Base-by-base conservation (phyloP, 2,888 invertebrate species). In the Candidula unifasciata region DNA sequence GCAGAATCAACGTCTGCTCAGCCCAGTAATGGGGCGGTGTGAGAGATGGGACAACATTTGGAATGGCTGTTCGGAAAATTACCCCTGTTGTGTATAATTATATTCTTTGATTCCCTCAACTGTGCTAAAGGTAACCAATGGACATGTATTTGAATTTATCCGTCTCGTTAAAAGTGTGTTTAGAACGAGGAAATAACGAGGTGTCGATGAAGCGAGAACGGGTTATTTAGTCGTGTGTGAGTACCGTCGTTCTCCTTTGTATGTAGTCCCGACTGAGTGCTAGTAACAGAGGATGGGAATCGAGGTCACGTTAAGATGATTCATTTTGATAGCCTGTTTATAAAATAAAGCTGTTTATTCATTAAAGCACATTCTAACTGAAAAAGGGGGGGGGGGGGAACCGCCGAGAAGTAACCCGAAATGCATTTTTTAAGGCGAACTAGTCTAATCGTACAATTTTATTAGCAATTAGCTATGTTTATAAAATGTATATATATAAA, bases 1-100 rank as follows among this genome's bases (percentile, higher is more conserved):
- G 33, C 79, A 79, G 16, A 68, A 24, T 30, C 66, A 16, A 79
- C 27, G 37, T 69, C 71, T 78, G 74, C 37, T 60, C 10, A 44
- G 35, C 57, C 33, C 74, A 82, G 82, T 73, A 37, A 82, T 82
- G 82, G 82, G 60, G 73, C 30, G 73, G 80, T 44, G 18, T 35
- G 64, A 82, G 82, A 69, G 82, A 82, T 82, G 82, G 82, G 60
- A 82, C 64, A 37, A 60, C 60, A 57, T 33, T 60, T 73, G 44
- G 54, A n/a, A 27, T 74, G 82, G 60, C 27, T 82, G 57, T 74
- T 73, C 57, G 60, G 64, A 64, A 82, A 73, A 82, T 74, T 64
- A 44, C n/a, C 71, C 71, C 35, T 69, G 33, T 6, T 71, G 37
- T 80, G 52, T 35, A 71, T 30, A n/a, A 35, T 80, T 71, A 2